Percentiles rank a stretch among this genome's conserved stretches.
phyloP scores from a whole-genome alignment of 2,113 vertebrate genomes.

The Saccopteryx bilineata region DNA sequence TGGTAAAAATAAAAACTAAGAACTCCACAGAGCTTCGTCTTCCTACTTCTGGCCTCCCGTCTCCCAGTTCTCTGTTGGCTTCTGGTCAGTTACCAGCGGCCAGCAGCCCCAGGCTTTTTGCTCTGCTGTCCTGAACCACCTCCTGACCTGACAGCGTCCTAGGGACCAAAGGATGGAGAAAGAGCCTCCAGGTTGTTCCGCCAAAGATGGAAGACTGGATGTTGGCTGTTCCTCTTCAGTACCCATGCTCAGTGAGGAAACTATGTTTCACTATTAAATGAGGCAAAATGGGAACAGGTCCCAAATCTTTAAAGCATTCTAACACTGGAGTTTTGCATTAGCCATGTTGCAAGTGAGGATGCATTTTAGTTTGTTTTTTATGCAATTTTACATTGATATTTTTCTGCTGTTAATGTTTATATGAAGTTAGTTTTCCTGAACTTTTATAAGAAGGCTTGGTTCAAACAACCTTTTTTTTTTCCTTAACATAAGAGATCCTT shows the following conservation, averaged over 20 bases:
- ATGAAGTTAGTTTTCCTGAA: neutral
- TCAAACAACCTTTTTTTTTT: neutral
- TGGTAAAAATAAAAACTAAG: neutral
- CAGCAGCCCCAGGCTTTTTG: neutral
- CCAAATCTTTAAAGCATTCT: neutral
- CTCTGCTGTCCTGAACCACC: neutral
- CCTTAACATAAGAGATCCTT: neutral
- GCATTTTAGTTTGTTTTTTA: neutral
- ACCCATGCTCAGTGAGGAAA: neutral
- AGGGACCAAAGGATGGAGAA: neutral
- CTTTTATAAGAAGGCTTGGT: neutral
- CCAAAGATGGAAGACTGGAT: neutral
- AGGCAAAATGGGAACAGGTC: neutral
- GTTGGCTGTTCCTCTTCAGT: too few relatives aligned
- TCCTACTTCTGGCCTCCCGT: neutral
- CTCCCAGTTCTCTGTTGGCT: too few relatives aligned
- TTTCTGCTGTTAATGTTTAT: slow-evolving; percentile 6
- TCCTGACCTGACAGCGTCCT: neutral
- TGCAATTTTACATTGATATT: neutral
- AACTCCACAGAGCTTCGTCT: neutral
- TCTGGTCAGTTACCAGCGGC: too few relatives aligned
- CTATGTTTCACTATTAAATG: neutral
- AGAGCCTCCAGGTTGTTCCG: too few relatives aligned
- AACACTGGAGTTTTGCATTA: too few relatives aligned
- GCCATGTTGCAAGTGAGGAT: too few relatives aligned